Evolutionary conservation across 1,140 invertebrate genomes (phyloP).

Genomic region (Dreissena polymorpha): DNA sequence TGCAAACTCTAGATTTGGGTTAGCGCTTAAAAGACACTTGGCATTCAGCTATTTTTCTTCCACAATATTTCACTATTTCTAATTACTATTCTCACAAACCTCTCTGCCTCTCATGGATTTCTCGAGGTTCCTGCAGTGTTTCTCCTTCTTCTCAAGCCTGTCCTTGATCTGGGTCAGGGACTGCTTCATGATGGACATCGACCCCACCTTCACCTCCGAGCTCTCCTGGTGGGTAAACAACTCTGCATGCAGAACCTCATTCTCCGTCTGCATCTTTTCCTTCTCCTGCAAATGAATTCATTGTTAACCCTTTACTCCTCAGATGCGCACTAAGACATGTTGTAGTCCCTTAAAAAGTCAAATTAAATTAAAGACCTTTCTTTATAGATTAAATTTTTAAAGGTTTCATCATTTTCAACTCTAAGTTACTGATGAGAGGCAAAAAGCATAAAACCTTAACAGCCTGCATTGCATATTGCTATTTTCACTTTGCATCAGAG

Average conservation of each 20-base stretch:
- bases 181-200: slow-evolving; percentile 59
- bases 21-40: too few species aligned
- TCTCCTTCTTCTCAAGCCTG: slow-evolving; percentile 51
- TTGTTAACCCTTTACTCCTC: not conserved
- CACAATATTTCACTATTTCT: too few species aligned
- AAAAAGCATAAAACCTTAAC: too few species aligned
- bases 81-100: not conserved
- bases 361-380: too few species aligned
- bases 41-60: too few species aligned
- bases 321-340: too few species aligned
- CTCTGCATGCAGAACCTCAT: slow-evolving; percentile 26
- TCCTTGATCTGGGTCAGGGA: slow-evolving; percentile 55
- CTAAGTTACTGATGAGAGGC: too few species aligned
- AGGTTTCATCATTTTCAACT: too few species aligned
- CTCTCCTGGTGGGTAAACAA: slow-evolving; percentile 15
- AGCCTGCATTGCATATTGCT: too few species aligned
- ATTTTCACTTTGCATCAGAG: too few species aligned
- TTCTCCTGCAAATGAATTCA: slow-evolving; percentile 48
- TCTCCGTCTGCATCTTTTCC: slow-evolving; percentile 48
- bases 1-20: too few species aligned
- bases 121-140: slow-evolving; percentile 31
- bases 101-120: slow-evolving; percentile 17
- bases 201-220: slow-evolving; percentile 8
- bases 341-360: not conserved
- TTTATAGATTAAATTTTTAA: too few species aligned